phyloP scores from a whole-genome alignment of 2,797 vertebrate genomes.

The Sciaenops ocellatus region DNA sequence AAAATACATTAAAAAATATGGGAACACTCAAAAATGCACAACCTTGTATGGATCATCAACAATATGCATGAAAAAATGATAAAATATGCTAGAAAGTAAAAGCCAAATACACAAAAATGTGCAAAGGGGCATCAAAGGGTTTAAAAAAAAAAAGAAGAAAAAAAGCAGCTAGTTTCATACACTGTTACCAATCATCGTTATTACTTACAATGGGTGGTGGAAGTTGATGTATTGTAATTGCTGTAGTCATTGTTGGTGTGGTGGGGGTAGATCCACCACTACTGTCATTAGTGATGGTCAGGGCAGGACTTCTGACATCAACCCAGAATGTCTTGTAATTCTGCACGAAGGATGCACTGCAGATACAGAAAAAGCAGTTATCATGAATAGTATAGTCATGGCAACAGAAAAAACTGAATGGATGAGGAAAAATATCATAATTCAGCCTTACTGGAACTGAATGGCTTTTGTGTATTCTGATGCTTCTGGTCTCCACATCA shows the following conservation, averaged over 20 bases:
- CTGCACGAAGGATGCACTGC: conserved; percentile 73
- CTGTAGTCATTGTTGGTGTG: background rate
- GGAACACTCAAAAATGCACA: no score
- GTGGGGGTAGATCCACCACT: background rate
- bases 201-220: conserved; percentile 33
- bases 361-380: background rate
- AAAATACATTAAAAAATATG: no score
- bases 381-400: background rate
- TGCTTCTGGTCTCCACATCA: conserved; percentile 72
- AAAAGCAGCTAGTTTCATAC: no score
- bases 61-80: no score
- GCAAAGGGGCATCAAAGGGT: no score
- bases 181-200: background rate
- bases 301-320: conserved; percentile 50
- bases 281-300: conserved; percentile 28
- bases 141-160: no score
- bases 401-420: background rate
- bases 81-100: no score
- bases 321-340: conserved; percentile 62
- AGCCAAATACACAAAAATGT: no score
- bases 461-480: conserved; percentile 42
- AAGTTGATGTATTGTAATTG: background rate
- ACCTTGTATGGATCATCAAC: no score
- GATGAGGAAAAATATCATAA: background rate
- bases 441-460: conserved; percentile 76